Percentiles rank a stretch among this genome's conserved stretches.
Conservation (phyloP, 1,140 invertebrate species). For the Neotoxoptera formosana region DNA sequence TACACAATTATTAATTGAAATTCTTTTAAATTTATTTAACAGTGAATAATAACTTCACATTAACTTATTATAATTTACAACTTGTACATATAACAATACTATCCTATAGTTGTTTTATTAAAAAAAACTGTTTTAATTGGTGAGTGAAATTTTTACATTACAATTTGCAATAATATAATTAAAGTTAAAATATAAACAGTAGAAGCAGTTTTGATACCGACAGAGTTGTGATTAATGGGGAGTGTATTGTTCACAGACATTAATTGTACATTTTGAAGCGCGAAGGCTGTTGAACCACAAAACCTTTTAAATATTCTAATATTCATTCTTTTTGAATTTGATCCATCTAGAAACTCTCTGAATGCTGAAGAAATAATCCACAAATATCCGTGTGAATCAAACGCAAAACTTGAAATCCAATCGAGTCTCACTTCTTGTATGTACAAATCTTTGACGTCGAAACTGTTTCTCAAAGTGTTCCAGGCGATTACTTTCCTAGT, state of each 20-base stretch:
- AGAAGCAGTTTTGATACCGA: background rate
- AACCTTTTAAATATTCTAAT: constrained; percentile 28
- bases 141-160: background rate
- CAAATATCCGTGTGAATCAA: constrained; percentile 19
- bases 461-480: background rate
- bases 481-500: background rate
- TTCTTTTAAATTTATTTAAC: background rate
- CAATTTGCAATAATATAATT: background rate
- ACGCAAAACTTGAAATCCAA: constrained; percentile 38
- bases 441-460: constrained; percentile 20
- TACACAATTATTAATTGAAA: background rate
- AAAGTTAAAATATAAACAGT: background rate
- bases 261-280: constrained; percentile 10
- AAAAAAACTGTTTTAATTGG: background rate
- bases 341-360: background rate
- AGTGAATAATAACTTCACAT: background rate
- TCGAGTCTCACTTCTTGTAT: background rate
- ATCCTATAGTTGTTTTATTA: background rate
- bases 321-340: background rate
- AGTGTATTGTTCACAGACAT: background rate
- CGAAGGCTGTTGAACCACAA: constrained; percentile 32
- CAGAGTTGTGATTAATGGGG: background rate
- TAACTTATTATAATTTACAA: background rate
- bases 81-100: background rate
- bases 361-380: constrained; percentile 24